These are phyloP conservation scores for Athalia cordata DNA, from an alignment of 2,888 invertebrate genomes.

Conservation along the genomic window DNA sequence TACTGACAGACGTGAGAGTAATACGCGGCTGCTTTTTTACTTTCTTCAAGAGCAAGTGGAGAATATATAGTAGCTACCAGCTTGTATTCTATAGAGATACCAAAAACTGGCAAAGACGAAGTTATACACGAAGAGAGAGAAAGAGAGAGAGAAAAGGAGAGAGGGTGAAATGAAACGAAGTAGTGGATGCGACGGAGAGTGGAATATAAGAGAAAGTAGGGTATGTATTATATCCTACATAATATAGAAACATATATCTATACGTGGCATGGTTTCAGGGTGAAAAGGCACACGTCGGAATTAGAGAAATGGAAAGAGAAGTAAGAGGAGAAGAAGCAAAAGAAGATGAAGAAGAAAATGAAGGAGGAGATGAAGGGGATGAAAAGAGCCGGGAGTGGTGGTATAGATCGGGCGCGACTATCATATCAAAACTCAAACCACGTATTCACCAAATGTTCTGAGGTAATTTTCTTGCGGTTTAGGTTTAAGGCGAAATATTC, in stretches of 20 bases:
- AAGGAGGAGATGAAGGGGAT: too few relatives aligned
- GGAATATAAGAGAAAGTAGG: not conserved
- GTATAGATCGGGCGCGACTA: not conserved
- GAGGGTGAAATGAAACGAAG: not conserved
- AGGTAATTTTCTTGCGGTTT: conserved; percentile 44
- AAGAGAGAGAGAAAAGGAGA: not conserved
- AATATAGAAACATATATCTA: not conserved
- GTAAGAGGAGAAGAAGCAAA: too few relatives aligned
- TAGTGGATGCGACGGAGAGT: not conserved
- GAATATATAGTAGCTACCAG: too few relatives aligned
- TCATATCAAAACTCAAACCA: conserved; percentile 37
- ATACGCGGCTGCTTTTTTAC: conserved; percentile 25
- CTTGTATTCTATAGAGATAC: too few relatives aligned
- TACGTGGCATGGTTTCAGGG: not conserved
- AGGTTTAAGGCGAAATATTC: conserved; percentile 43
- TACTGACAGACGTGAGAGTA: conserved; percentile 34
- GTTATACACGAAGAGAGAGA: conserved; percentile 1
- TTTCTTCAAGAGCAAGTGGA: too few relatives aligned
- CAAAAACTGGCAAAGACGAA: not conserved
- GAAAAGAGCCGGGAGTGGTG: too few relatives aligned
- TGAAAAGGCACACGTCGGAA: conserved; percentile 10
- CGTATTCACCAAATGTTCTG: conserved; percentile 40
- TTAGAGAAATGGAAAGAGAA: not conserved
- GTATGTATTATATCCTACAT: conserved; percentile 10
- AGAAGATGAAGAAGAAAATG: too few relatives aligned